phyloP scores from a whole-genome alignment of 2,797 vertebrate species.

The Gadopsis bispinosus region DNA sequence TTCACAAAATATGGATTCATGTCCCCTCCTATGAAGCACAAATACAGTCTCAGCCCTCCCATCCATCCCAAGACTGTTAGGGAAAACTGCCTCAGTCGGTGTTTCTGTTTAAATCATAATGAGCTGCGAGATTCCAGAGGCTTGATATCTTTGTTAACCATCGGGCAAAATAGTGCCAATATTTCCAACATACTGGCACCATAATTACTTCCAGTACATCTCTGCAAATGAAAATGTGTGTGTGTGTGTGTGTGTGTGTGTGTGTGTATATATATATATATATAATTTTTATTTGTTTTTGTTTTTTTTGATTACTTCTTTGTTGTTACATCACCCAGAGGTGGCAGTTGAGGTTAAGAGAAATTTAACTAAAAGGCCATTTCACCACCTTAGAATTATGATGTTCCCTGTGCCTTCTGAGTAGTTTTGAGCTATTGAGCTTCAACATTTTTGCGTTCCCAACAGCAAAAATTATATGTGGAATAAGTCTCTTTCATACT shows the following conservation, averaged over 20 bases:
- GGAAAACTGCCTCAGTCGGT: conserved; percentile 25
- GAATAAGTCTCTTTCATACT: too few relatives aligned
- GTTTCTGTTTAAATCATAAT: conserved; percentile 64
- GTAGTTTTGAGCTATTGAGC: too few relatives aligned
- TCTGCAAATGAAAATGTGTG: conserved; percentile 30
- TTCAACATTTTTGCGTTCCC: too few relatives aligned
- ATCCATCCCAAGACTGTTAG: conserved; percentile 16
- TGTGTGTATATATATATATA: conserved; percentile 1
- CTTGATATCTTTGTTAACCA: conserved; percentile 35
- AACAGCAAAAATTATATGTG: too few relatives aligned
- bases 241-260: too few relatives aligned
- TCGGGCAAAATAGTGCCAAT: conserved; percentile 8
- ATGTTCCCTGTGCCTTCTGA: too few relatives aligned
- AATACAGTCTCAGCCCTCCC: conserved; percentile 8
- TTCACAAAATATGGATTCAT: conserved; percentile 47
- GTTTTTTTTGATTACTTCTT: not conserved
- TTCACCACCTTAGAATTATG: not conserved
- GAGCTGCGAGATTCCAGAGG: conserved; percentile 61
- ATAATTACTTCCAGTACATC: conserved; percentile 35
- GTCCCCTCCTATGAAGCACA: conserved; percentile 36
- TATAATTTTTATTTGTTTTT: conserved; percentile 13
- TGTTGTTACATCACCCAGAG: conserved; percentile 8
- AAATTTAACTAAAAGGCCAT: not conserved
- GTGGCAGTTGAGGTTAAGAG: not conserved
- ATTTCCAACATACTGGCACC: conserved; percentile 29